Evolutionary conservation across 1,140 invertebrate species (phyloP).

Genomic region (Aricia agestis): DNA sequence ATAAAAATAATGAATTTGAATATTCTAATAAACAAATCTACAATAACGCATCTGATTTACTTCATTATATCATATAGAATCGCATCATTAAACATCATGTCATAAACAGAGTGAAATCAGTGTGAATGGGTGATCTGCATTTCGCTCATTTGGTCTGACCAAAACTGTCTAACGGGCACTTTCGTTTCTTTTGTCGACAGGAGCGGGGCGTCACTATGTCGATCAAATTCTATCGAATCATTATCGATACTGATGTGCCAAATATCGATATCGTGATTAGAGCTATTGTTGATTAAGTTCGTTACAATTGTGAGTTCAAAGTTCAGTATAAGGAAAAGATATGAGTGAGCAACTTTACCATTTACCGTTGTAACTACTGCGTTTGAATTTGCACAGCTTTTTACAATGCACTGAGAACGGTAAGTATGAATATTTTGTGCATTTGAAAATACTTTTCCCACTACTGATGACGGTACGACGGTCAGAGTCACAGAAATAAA

Average conservation of each 20-base stretch:
- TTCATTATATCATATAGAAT: background rate
- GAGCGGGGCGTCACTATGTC: constrained; percentile 57
- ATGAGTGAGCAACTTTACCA: background rate
- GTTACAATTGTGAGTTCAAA: constrained; percentile 25
- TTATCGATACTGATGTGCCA: constrained; percentile 48
- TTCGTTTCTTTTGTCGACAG: constrained; percentile 61
- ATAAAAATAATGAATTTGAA: background rate
- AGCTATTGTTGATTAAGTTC: constrained; percentile 46
- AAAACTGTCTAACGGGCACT: constrained; percentile 40
- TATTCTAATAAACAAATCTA: background rate
- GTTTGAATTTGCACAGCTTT: background rate
- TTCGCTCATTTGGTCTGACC: constrained; percentile 23
- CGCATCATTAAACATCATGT: background rate
- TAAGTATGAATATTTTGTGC: too few species aligned
- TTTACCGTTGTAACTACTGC: background rate
- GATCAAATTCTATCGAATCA: constrained; percentile 56
- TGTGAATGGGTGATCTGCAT: constrained; percentile 24
- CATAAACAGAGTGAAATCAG: constrained; percentile 24
- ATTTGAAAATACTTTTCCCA: too few species aligned
- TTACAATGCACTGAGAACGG: too few species aligned
- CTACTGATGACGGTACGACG: too few species aligned
- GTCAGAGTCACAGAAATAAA: too few species aligned
- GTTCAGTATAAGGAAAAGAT: constrained; percentile 38
- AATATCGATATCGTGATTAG: constrained; percentile 55
- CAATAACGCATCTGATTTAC: background rate